These are phyloP conservation scores for Lepidocyrtinus sp. DNA, from an alignment of 2,888 invertebrate genomes.

Conservation along the genomic window DNA sequence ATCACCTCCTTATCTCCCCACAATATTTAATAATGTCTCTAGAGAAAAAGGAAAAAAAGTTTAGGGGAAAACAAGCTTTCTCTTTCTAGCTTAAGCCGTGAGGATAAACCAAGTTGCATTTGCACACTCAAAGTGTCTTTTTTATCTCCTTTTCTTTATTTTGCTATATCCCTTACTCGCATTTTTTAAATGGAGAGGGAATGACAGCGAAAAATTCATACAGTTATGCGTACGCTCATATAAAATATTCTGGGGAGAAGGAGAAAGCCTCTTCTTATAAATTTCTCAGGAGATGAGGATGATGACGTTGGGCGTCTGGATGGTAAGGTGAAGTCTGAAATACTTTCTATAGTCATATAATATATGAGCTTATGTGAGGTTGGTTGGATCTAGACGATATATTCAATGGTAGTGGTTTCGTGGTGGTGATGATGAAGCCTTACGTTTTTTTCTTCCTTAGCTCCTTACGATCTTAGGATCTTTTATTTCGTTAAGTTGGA, in stretches of 20 bases:
- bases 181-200: conserved; percentile 8
- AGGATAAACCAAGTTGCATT: conserved; percentile 34
- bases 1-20: conserved; percentile 57
- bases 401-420: background rate
- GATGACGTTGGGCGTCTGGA: background rate
- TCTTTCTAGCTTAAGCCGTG: conserved; percentile 23
- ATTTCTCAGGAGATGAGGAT: conserved; percentile 15
- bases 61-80: conserved; percentile 42
- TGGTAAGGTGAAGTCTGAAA: background rate
- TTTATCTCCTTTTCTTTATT: conserved; percentile 26
- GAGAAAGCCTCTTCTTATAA: conserved; percentile 6
- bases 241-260: background rate
- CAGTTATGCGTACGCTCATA: background rate
- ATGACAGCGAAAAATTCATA: conserved; percentile 27
- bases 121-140: conserved; percentile 24
- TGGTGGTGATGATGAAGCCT: background rate
- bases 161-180: conserved; percentile 19
- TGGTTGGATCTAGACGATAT: background rate
- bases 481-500: too few relatives aligned
- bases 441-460: background rate
- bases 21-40: conserved; percentile 58
- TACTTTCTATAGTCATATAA: background rate
- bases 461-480: too few relatives aligned
- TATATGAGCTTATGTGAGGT: background rate
- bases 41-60: conserved; percentile 22